Evolutionary conservation across 2,797 vertebrate species (phyloP).

Genomic region (Denticeps clupeoides): DNA sequence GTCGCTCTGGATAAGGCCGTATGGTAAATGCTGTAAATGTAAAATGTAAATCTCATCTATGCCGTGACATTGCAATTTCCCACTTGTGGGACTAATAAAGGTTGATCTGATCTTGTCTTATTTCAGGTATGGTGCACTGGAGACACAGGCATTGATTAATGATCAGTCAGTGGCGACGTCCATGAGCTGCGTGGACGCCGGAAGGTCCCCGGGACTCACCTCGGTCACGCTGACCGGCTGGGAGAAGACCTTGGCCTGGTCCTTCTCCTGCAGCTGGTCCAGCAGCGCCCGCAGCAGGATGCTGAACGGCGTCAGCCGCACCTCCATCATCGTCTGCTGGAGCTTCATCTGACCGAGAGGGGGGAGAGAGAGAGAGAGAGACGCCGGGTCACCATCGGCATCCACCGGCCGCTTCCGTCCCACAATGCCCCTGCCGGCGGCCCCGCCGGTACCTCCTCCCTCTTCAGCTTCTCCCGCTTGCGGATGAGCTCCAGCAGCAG

Average conservation of each 20-base stretch:
- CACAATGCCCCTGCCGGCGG: too few species aligned
- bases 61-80: too few species aligned
- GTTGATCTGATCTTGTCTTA: too few species aligned
- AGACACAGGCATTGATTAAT: too few species aligned
- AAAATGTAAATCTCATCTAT: too few species aligned
- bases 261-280: slow-evolving; percentile 87
- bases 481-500: slow-evolving; percentile 89
- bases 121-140: too few species aligned
- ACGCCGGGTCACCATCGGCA: too few species aligned
- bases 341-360: slow-evolving; percentile 71
- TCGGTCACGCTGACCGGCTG: slow-evolving; percentile 86
- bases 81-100: too few species aligned
- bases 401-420: too few species aligned
- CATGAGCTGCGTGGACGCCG: neutral
- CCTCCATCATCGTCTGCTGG: slow-evolving; percentile 82
- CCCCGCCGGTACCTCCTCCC: slow-evolving; percentile 82
- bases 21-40: too few species aligned
- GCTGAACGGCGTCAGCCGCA: slow-evolving; percentile 83
- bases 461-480: slow-evolving; percentile 94
- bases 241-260: slow-evolving; percentile 84
- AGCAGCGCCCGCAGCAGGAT: slow-evolving; percentile 78
- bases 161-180: neutral
- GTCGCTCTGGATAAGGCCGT: too few species aligned
- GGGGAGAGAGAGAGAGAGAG: too few species aligned
- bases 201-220: slow-evolving; percentile 47